phyloP scores from a whole-genome alignment of 2,113 vertebrate species.

The Stegostoma tigrinum region DNA sequence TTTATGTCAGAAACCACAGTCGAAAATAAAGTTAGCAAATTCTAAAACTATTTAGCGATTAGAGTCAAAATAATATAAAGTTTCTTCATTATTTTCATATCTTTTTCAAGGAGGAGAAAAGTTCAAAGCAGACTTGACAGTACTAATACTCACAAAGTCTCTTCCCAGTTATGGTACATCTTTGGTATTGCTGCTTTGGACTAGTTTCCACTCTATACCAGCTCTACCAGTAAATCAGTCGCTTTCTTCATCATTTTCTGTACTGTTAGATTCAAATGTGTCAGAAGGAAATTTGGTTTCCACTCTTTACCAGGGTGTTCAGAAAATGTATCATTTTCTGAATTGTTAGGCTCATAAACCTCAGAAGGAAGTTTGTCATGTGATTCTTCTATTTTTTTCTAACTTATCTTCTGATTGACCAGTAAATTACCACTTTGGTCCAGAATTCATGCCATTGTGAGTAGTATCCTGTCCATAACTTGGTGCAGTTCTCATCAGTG shows the following conservation, averaged over 20 bases:
- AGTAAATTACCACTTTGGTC: neutral
- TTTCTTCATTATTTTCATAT: neutral
- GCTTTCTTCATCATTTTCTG: neutral
- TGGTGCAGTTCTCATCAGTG: neutral
- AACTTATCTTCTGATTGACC: conserved; percentile 28
- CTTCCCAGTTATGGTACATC: neutral
- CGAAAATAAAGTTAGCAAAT: neutral
- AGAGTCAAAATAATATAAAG: neutral
- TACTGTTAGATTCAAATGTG: neutral
- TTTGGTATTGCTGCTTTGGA: neutral
- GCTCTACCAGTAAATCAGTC: conserved; percentile 13
- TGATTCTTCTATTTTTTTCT: neutral
- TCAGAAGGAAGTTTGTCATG: conserved; percentile 17
- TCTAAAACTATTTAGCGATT: neutral
- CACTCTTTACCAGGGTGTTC: neutral
- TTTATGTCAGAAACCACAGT: neutral
- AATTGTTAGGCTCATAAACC: neutral
- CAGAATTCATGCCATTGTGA: neutral
- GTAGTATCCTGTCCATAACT: neutral
- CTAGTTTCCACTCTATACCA: conserved; percentile 8
- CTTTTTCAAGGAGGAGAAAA: neutral
- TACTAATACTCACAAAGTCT: neutral
- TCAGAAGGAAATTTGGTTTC: conserved; percentile 18
- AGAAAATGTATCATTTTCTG: neutral
- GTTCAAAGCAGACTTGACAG: neutral